Base-by-base conservation (phyloP, 2,888 invertebrate species). In the Aphodius sticticus region DNA sequence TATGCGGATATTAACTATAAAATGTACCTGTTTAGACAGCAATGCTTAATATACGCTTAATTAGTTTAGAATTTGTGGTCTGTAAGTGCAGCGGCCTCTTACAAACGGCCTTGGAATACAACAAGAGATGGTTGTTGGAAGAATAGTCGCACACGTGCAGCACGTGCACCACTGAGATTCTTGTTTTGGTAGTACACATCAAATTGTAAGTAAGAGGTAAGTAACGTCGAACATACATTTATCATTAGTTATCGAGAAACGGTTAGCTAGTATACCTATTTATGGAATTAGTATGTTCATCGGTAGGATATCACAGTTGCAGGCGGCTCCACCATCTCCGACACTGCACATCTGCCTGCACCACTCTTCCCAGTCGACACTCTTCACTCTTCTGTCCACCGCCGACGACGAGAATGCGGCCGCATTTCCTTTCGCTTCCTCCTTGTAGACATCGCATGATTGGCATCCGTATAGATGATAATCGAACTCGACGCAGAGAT, bases 241-340 rank as follows among this genome's bases (percentile, higher is more conserved):
- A 26, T 26, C 3, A 26, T 26, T 26, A 26, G 26, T 53, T 53
- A 53, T 53, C 53, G 53, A 53, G 53, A 53, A 53, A 53, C 1
- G 26, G 26, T 26, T 26, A 26, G 26, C 12, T 53, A 53, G 7
- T 53, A 53, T 53, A 53, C 53, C 53, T 53, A 53, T 53, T 53
- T 79, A 77, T 6, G 77, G 36, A 12, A 79, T 36, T 35, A 35
- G 74, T 70, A 79, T 37, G 37, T 71, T 78, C 85, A 93, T 92
- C 1, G 95, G 94, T 75, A 93, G 90, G 78, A 94, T 90, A 88
- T 95, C 93, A 88, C 95, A 95, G 88, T 94, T 93, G 90, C 95
- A 95, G 82, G 94, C 94, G 36, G 93, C 92, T n/a, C 95, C 95
- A 79, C 95, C 95, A 83, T 94, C 92, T 1, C 94, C 94, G 85